Conservation (phyloP, 2,113 vertebrate species). For the Craseonycteris thonglongyai region DNA sequence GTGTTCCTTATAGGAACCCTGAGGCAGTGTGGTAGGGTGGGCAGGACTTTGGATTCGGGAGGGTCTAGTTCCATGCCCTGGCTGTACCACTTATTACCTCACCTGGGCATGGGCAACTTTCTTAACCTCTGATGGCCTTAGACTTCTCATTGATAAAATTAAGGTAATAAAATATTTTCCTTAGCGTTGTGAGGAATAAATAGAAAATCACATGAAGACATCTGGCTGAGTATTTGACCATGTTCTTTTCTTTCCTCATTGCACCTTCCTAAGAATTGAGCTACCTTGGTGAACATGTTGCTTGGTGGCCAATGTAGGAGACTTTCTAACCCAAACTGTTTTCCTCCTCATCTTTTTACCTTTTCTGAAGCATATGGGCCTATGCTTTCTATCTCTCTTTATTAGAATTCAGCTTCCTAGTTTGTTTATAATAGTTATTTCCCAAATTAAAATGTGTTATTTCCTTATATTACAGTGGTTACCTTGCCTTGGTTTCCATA, state of each 20-base stretch:
- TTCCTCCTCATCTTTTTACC: background rate
- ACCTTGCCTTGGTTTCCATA: background rate
- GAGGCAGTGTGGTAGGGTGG: background rate
- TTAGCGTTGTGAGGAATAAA: background rate
- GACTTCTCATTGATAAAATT: background rate
- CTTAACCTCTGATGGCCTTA: background rate
- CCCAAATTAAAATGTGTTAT: background rate
- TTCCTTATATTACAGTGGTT: background rate
- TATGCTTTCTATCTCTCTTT: background rate
- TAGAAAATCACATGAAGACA: background rate
- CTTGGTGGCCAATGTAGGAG: background rate
- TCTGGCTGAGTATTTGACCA: background rate
- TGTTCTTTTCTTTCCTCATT: background rate
- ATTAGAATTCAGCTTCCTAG: background rate
- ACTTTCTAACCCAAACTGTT: background rate
- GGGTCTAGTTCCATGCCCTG: background rate
- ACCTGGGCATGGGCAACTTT: background rate
- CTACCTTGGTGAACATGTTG: background rate
- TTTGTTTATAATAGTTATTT: background rate
- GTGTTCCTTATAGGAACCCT: background rate
- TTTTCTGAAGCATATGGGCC: background rate
- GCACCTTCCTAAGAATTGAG: background rate
- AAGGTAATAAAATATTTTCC: background rate
- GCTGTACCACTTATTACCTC: background rate
- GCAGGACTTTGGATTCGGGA: background rate